Base-by-base conservation (phyloP, 1,140 invertebrate genomes). In the Zeugodacus cucurbitae region DNA sequence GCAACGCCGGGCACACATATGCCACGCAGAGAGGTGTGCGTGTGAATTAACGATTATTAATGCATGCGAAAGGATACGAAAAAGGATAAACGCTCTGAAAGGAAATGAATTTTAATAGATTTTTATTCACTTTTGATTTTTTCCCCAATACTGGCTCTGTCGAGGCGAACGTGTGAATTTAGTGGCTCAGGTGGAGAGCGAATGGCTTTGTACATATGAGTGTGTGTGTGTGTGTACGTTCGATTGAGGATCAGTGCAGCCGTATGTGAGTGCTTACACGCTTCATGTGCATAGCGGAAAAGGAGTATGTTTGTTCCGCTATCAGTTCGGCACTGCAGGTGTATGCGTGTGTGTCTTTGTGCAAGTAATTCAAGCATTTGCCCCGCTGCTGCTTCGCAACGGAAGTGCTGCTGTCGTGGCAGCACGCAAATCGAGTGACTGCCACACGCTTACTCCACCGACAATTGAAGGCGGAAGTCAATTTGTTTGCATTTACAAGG, bases 21-120 rank as follows among this genome's bases (percentile, higher is more conserved):
- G 74, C 20, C 34, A 29, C 8, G 8, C 37, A 54, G 48, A 48
- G n/a, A 48, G 44, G 22, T 82, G 74, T 41, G 74, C n/a, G 20
- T 26, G 26, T 48, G 29, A 70, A 26, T 74, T 74, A 48, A 26
- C n/a, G n/a, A 48, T 41, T 82, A 7, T 10, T 37, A 74, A 74
- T 74, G 32, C 29, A 34, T 5, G 20, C 34, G 58, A 59, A 86
- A 86, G 85, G 85, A 86, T 86, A 37, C 57, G 57, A 26, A 22
- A 59, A 59, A 86, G 85, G 57, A 86, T 59, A 86, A 86, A 32
- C 57, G 14, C 32, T 14, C 3, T 86, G 26, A 86, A 86, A 86
- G 85, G 85, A 86, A 86, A 86, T 86, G 32, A 48, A 34, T 86
- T 58, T 57, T 86, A 17, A 58, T 57, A 44, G 26, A 86, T 82